Conservation (phyloP, 2,113 vertebrate genomes). For the Pelvicachromis taeniatus region DNA sequence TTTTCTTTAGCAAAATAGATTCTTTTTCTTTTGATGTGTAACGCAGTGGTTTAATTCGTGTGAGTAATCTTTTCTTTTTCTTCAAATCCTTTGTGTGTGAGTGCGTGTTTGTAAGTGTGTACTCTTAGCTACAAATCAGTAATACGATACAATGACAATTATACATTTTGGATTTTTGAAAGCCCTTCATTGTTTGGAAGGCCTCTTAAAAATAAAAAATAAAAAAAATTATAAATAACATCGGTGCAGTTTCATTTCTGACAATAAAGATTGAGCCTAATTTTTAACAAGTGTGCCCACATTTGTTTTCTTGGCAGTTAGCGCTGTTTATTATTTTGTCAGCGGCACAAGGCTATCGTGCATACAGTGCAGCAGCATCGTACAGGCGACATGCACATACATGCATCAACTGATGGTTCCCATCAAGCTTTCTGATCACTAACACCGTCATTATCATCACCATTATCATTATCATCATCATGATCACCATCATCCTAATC, state of each 20-base stretch:
- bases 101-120: background rate
- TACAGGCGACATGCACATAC: conserved; percentile 20
- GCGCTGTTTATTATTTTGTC: background rate
- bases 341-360: background rate
- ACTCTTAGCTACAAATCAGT: background rate
- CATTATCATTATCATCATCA: conserved; percentile 65
- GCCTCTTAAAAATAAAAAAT: background rate
- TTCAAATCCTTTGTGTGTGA: background rate
- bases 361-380: background rate
- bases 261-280: conserved; percentile 50
- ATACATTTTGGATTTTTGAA: background rate
- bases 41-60: background rate
- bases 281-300: conserved; percentile 11
- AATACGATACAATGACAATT: background rate
- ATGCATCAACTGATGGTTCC: conserved; percentile 46
- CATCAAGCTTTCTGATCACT: conserved; percentile 63
- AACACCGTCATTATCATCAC: conserved; percentile 64
- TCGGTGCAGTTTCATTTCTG: conserved; percentile 15
- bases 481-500: conserved; percentile 65
- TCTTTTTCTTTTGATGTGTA: background rate
- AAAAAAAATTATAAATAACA: background rate
- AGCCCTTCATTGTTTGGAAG: background rate
- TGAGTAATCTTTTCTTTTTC: background rate
- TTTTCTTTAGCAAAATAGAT: background rate
- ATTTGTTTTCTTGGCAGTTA: background rate